Evolutionary conservation across 2,113 vertebrate genomes (phyloP).

Genomic region (Boulengeromyrus knoepffleri): DNA sequence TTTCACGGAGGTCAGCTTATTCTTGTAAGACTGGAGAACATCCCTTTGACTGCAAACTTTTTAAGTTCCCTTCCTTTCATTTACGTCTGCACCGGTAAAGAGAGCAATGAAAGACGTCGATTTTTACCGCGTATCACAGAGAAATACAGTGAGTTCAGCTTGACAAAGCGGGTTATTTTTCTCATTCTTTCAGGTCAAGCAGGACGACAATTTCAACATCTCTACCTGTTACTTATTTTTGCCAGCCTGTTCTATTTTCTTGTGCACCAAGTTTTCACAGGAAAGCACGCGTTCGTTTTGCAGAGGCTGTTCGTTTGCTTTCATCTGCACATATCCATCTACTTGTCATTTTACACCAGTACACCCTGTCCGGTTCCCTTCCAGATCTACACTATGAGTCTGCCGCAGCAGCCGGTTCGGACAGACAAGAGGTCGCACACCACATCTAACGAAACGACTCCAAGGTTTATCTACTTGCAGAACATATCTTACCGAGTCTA

Average conservation of each 20-base stretch:
- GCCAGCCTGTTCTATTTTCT: neutral
- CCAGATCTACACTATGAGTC: neutral
- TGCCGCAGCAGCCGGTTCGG: neutral
- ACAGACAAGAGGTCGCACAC: neutral
- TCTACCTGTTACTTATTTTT: neutral
- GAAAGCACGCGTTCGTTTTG: neutral
- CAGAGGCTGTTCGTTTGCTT: neutral
- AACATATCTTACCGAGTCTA: neutral
- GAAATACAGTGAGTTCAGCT: neutral
- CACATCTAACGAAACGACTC: neutral
- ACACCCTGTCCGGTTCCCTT: neutral
- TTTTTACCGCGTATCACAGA: neutral
- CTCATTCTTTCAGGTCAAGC: neutral
- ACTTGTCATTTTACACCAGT: neutral
- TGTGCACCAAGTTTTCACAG: neutral
- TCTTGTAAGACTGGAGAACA: neutral
- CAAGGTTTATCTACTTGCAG: neutral
- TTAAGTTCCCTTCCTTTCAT: neutral
- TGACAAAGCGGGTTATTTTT: neutral
- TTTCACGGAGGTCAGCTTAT: neutral
- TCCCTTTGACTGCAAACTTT: neutral
- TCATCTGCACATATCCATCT: neutral
- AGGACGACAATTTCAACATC: neutral
- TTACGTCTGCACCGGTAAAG: neutral
- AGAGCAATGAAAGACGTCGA: neutral